Evolutionary conservation across 1,140 invertebrate species (phyloP), one percentile per base, ranked within the genome.

Genomic region (Drosophila saltans): DNA sequence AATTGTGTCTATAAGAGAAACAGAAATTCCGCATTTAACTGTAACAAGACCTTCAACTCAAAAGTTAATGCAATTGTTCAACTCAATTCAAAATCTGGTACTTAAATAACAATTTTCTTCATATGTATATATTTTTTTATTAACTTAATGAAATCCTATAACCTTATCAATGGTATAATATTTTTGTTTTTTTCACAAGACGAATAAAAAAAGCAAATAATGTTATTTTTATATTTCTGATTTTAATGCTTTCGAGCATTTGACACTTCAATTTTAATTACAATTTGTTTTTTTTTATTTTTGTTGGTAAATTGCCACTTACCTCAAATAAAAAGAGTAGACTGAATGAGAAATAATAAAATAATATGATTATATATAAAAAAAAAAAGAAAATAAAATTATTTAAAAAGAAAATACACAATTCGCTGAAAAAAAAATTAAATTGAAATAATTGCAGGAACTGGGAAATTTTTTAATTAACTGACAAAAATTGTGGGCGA

Each of bases 391-490:
- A 16, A 16, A 16, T 16, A 16, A 16, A 16, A 66, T 69, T 61
- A 43, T 39, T 62, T 45, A 30, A 40, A 28, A 24, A 11, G 40
- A n/a, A 43, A 36, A 11, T 2, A 21, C 16, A 9, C 9, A 57
- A 41, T 56, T 16, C 16, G 16, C 16, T 5, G 5, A 11, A 40
- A 40, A 40, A 40, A 40, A 52, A 26, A 10, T 8, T 21, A 24
- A 16, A 6, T 0, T 26, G 45, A 26, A 52, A 52, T 52, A 26
- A 52, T 52, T 52, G 21, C 36, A 33, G 65, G 48, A 64, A 52
- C 33, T 48, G 28, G 9, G 39, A 70, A 81, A 89, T 80, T 72
- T 80, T 36, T 36, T 89, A 83, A 89, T 88, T 86, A 86, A 86
- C 72, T 86, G 69, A 76, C 73, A 80, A 78, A 77, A 76, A 83